Base-by-base conservation (phyloP, 2,888 invertebrate species). In the Scaptomyza caliginosa region DNA sequence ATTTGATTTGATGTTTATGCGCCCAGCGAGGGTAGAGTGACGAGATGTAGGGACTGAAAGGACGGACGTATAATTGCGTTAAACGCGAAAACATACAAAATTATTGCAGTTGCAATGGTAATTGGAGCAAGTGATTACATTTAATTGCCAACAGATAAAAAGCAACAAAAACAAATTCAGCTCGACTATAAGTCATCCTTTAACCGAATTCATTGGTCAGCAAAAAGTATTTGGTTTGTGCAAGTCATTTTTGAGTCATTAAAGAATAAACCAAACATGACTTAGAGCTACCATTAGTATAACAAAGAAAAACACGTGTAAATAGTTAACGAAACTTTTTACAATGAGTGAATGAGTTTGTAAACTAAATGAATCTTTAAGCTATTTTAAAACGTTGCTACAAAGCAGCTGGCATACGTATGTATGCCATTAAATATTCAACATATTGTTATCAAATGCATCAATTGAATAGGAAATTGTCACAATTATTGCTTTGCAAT, bases 1-100 rank as follows among this genome's bases (percentile, higher is more conserved):
- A 85, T 82, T 82, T 82, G 82, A 85, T 82, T 85, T 85, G 69
- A 82, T 85, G 79, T 82, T 81, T 81, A 79, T 77, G 76, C 54
- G 69, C 58, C 13, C 7, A 28, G 43, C 46, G 39, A 17, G 52
- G 21, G 13, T 13, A 13, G 17, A 26, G 11, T n/a, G 13, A 43
- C 30, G 43, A 8, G 16, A 23, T 4, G 19, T 17, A 3, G 26
- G 7, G 39, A 8, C 43, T 46, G 46, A 40, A 38, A 7, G 57
- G 39, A 62, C 52, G 64, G 76, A 67, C 65, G 48, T 58, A 78
- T 81, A 81, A 81, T 84, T 78, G 85, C 63, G 54, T 67, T 80
- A 74, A 72, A 65, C 66, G 59, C 62, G 30, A 30, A 57, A 73
- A 57, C 54, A 67, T 36, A 60, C 46, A 42, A 51, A 69, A 75